Evolutionary conservation across 2,888 invertebrate species (phyloP).

Genomic region (Drosophila lacicola): DNA sequence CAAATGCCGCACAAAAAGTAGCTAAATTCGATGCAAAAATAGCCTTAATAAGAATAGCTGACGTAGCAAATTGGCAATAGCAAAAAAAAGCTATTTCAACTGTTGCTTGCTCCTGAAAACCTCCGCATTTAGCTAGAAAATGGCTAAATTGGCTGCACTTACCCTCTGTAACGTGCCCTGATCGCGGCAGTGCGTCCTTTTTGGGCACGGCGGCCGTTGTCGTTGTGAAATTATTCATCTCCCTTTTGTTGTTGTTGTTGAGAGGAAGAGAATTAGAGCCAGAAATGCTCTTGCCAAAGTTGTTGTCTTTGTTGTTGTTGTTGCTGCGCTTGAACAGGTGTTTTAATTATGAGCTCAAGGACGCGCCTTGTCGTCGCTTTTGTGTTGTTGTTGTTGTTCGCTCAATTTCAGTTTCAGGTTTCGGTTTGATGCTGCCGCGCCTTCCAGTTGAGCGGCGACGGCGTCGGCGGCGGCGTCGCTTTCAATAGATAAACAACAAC

Average conservation of each 20-base stretch:
- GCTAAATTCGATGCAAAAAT: no score
- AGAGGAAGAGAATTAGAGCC: no score
- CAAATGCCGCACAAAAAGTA: no score
- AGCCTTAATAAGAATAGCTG: no score
- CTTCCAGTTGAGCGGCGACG: conserved; percentile 61
- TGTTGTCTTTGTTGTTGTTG: conserved; percentile 27
- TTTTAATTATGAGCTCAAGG: conserved; percentile 72
- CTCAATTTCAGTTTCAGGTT: conserved; percentile 42
- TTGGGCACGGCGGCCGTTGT: conserved; percentile 82
- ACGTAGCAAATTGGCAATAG: no score
- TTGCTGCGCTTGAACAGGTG: conserved; percentile 67
- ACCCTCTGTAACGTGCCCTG: conserved; percentile 88
- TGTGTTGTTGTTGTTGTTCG: conserved; percentile 24
- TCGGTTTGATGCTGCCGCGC: conserved; percentile 53
- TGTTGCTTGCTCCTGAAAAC: no score
- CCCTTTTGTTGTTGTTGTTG: conserved; percentile 8
- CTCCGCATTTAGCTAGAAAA: no score
- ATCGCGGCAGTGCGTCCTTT: conserved; percentile 87
- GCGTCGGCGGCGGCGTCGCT: conserved; percentile 32
- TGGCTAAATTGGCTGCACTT: conserved; percentile 27
- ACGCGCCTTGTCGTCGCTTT: conserved; percentile 33
- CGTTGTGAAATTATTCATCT: conserved; percentile 84
- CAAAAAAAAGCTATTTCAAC: no score
- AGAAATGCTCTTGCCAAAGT: conserved; percentile 25
- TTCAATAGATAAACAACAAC: conserved; percentile 52